Conservation (phyloP, 2,888 invertebrate genomes). For the Noctua pronuba region DNA sequence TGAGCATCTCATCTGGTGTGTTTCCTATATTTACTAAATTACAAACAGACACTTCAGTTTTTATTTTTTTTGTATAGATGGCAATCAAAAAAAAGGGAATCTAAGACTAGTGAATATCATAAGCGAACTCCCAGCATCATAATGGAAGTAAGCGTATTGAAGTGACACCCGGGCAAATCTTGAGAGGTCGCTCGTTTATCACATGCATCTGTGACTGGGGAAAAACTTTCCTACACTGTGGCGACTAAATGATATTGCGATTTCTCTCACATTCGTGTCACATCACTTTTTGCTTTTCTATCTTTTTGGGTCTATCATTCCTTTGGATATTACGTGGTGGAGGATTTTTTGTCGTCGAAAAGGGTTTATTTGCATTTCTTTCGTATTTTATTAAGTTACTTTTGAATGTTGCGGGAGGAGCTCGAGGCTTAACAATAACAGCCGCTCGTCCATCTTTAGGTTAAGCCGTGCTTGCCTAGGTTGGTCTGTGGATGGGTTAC, state of each 20-base stretch:
- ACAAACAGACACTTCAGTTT: too few species aligned
- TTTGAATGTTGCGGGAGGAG: constrained; percentile 1
- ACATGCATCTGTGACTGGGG: constrained; percentile 80
- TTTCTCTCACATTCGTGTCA: constrained; percentile 74
- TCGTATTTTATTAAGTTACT: neutral
- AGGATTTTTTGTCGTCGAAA: constrained; percentile 2
- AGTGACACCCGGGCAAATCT: constrained; percentile 67
- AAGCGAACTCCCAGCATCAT: constrained; percentile 51
- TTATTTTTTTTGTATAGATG: neutral
- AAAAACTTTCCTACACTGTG: constrained; percentile 76
- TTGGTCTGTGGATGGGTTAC: too few species aligned
- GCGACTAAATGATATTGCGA: constrained; percentile 85
- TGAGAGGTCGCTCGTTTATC: constrained; percentile 78
- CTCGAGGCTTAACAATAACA: neutral
- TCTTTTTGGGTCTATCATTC: constrained; percentile 48
- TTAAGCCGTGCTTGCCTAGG: too few species aligned
- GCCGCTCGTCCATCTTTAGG: too few species aligned
- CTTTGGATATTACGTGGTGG: constrained; percentile 36
- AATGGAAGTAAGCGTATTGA: constrained; percentile 66
- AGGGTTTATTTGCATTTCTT: constrained; percentile 12
- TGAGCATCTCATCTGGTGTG: too few species aligned
- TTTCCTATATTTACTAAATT: too few species aligned
- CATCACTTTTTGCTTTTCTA: constrained; percentile 66
- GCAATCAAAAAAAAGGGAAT: neutral
- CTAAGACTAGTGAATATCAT: constrained; percentile 34